Evolutionary conservation across 2,113 vertebrate genomes (phyloP).

Genomic region (Gambusia holbrooki): DNA sequence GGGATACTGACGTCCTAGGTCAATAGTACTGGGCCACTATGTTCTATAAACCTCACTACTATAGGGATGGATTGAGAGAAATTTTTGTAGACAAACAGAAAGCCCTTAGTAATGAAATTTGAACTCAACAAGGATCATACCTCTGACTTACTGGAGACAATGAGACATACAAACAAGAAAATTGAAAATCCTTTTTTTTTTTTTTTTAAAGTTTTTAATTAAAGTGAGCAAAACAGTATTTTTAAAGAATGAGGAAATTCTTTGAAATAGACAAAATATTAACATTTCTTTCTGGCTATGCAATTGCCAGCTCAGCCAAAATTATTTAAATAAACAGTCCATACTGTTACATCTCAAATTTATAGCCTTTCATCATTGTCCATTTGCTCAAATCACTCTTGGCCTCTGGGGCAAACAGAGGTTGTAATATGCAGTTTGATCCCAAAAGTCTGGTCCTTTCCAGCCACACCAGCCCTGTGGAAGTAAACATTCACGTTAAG

Average conservation of each 20-base stretch:
- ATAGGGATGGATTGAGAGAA: too few relatives aligned
- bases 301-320: not conserved
- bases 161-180: not conserved
- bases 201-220: not conserved
- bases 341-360: not conserved
- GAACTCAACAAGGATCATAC: too few relatives aligned
- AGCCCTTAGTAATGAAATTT: too few relatives aligned
- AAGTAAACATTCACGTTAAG: conserved; percentile 28
- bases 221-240: not conserved
- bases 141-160: not conserved
- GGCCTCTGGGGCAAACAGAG: conserved; percentile 94
- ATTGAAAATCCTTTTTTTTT: not conserved
- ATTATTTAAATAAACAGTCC: not conserved
- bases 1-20: too few relatives aligned
- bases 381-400: conserved; percentile 79
- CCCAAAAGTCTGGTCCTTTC: conserved; percentile 96
- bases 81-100: too few relatives aligned
- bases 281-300: not conserved
- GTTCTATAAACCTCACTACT: too few relatives aligned
- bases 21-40: too few relatives aligned
- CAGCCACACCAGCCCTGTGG: conserved; percentile 96
- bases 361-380: conserved; percentile 2
- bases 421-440: conserved; percentile 93
- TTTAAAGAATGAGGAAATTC: not conserved
- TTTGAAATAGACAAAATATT: not conserved